Conservation (phyloP, 2,797 vertebrate genomes). For the Cynopterus sphinx region DNA sequence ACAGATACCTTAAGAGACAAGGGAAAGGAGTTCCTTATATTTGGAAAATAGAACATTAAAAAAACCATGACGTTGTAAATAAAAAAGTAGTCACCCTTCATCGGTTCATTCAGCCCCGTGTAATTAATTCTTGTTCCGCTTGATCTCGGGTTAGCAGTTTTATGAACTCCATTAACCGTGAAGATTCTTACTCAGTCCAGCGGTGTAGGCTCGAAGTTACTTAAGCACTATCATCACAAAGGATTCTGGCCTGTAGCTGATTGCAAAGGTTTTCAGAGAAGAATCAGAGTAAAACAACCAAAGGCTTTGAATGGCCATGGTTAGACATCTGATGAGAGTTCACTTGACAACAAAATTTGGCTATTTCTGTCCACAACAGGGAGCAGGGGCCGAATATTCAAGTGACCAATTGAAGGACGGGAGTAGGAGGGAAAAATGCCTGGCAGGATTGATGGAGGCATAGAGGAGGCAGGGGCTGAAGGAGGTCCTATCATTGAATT, state of each 20-base stretch:
- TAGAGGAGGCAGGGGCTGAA: not conserved
- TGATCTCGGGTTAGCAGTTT: not conserved
- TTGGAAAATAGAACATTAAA: not conserved
- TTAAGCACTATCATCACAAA: not conserved
- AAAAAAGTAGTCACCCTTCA: not conserved
- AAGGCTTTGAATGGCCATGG: not conserved
- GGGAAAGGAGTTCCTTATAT: not conserved
- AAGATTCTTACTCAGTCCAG: not conserved
- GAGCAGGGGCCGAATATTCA: not conserved
- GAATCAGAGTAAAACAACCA: not conserved
- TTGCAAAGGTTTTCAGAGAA: not conserved
- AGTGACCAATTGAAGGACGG: not conserved
- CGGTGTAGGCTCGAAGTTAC: not conserved
- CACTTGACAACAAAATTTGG: not conserved
- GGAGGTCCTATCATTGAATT: not conserved
- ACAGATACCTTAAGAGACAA: not conserved
- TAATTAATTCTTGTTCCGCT: not conserved
- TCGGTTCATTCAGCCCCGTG: not conserved
- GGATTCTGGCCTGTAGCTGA: too few species aligned
- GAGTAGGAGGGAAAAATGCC: not conserved
- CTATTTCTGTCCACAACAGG: not conserved
- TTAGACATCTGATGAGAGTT: not conserved
- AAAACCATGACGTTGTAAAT: not conserved
- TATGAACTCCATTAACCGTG: not conserved
- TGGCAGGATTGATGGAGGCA: not conserved